These are phyloP conservation scores for Pundamilia nyererei DNA, from an alignment of 2,113 vertebrate genomes.

Conservation along the genomic window DNA sequence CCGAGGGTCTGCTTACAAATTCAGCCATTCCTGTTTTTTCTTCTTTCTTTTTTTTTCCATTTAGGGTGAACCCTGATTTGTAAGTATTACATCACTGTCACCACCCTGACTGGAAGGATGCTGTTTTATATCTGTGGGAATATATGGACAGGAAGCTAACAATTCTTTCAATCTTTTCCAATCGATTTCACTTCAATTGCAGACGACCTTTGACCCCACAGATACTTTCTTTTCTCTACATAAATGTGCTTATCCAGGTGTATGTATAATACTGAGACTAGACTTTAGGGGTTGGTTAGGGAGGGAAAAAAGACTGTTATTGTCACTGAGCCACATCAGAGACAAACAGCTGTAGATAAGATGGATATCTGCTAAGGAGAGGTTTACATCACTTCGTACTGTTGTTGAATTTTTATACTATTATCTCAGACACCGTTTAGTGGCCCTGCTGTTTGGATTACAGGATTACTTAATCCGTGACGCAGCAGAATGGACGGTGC, in stretches of 20 bases:
- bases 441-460: neutral
- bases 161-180: neutral
- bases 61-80: neutral
- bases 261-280: neutral
- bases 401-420: neutral
- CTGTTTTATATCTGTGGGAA: neutral
- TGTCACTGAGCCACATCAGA: neutral
- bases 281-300: neutral
- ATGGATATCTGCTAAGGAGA: neutral
- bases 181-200: neutral
- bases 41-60: neutral
- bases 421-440: neutral
- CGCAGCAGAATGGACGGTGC: slow-evolving; percentile 44
- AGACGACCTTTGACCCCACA: neutral
- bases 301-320: fast-evolving
- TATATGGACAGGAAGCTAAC: neutral
- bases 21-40: slow-evolving; percentile 37
- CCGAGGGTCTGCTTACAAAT: neutral
- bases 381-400: neutral
- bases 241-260: neutral
- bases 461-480: slow-evolving; percentile 52
- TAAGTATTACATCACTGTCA: neutral
- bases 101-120: neutral
- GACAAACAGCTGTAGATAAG: neutral
- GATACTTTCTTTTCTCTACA: neutral